Percentiles rank a stretch among this genome's conserved stretches.
Evolutionary conservation across 2,113 vertebrate species (phyloP).

Genomic region (Grantiella picta): DNA sequence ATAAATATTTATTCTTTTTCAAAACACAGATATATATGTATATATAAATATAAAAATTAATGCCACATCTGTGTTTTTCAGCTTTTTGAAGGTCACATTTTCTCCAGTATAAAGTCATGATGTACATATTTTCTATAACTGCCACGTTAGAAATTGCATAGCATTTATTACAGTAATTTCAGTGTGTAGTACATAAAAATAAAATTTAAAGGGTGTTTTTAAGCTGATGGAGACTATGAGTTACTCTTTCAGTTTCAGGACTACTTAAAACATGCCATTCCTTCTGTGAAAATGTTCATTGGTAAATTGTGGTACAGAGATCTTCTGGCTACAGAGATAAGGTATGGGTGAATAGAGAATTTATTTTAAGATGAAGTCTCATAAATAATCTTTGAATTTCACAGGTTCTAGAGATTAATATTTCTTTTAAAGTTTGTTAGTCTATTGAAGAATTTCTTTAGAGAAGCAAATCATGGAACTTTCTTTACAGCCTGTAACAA

Average conservation of each 20-base stretch:
- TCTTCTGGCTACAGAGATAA: constrained; percentile 43
- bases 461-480: neutral
- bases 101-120: neutral
- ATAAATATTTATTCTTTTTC: neutral
- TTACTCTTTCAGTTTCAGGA: neutral
- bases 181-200: neutral
- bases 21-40: neutral
- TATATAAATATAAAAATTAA: neutral
- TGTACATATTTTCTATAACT: neutral
- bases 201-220: neutral
- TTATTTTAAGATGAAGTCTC: neutral
- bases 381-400: constrained; percentile 6
- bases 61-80: neutral
- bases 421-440: neutral
- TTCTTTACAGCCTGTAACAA: neutral
- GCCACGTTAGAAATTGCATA: neutral
- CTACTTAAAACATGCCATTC: neutral
- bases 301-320: neutral
- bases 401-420: neutral
- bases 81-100: neutral
- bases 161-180: neutral
- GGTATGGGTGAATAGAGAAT: neutral
- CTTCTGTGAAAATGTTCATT: neutral
- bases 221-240: neutral
- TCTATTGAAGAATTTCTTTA: neutral